Conservation (phyloP, 2,113 vertebrate genomes). For the Misgurnus mizolepis region DNA sequence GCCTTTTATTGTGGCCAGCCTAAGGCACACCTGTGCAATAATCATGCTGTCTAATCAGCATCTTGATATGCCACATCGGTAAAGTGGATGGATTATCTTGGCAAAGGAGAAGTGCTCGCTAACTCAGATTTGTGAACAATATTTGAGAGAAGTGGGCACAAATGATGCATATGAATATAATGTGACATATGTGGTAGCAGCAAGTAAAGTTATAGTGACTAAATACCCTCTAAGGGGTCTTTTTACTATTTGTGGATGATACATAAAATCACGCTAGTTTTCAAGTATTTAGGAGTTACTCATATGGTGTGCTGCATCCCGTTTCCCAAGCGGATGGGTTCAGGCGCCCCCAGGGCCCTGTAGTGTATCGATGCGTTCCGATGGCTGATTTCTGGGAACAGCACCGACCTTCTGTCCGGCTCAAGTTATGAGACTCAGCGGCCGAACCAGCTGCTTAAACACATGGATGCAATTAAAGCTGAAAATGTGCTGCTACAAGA, state of each 20-base stretch:
- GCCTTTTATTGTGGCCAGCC: no score
- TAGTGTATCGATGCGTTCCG: slow-evolving; percentile 53
- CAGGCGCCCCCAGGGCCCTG: slow-evolving; percentile 40
- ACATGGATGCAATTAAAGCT: slow-evolving; percentile 61
- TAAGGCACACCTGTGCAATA: no score
- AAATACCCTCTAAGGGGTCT: no score
- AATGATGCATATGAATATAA: no score
- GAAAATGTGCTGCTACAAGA: slow-evolving; percentile 25
- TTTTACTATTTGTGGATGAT: not conserved
- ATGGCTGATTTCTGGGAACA: slow-evolving; percentile 58
- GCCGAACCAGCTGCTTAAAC: slow-evolving; percentile 54
- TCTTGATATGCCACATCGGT: no score
- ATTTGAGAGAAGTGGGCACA: no score
- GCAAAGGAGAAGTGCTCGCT: no score
- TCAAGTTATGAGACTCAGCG: slow-evolving; percentile 47
- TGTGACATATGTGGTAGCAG: no score
- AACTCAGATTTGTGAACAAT: no score
- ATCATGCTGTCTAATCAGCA: no score
- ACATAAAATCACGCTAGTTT: slow-evolving; percentile 11
- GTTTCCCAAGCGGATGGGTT: slow-evolving; percentile 30
- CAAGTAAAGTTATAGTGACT: no score
- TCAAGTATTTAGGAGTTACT: slow-evolving; percentile 38
- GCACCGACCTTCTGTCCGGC: slow-evolving; percentile 53
- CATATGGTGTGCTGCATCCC: slow-evolving; percentile 36
- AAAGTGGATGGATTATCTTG: no score